Evolutionary conservation across 2,888 invertebrate species (phyloP).

Genomic region (Masnerella sp.): DNA sequence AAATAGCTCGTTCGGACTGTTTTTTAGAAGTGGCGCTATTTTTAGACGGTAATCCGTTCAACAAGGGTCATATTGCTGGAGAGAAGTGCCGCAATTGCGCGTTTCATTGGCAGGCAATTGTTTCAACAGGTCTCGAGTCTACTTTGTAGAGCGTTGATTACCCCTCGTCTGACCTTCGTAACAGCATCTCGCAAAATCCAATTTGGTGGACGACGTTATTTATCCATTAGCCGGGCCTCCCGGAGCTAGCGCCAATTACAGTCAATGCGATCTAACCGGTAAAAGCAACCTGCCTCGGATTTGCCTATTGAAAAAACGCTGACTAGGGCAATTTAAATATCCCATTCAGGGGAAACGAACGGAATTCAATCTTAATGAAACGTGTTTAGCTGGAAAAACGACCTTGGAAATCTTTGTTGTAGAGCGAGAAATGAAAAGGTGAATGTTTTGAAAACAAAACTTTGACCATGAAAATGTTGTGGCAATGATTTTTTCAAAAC

Average conservation of each 20-base stretch:
- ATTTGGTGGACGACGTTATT: constrained; percentile 39
- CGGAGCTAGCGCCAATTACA: constrained; percentile 29
- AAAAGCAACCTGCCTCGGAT: constrained; percentile 20
- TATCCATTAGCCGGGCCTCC: constrained; percentile 36
- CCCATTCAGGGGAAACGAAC: not conserved
- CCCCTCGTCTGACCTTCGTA: constrained; percentile 43
- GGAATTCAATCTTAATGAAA: too few relatives aligned
- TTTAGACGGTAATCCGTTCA: constrained; percentile 22
- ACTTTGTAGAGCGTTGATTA: constrained; percentile 37
- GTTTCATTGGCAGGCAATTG: constrained; percentile 30
- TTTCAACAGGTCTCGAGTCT: constrained; percentile 32
- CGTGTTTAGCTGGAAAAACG: too few relatives aligned
- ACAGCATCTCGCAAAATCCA: constrained; percentile 45
- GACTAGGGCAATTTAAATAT: constrained; percentile 6
- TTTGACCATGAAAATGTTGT: too few relatives aligned
- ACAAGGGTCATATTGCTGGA: constrained; percentile 6
- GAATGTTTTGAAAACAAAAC: too few relatives aligned
- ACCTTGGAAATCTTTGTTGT: too few relatives aligned
- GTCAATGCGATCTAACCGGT: constrained; percentile 5
- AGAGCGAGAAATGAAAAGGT: too few relatives aligned
- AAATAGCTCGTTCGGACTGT: constrained; percentile 14
- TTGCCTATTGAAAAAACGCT: constrained; percentile 29
- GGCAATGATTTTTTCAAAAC: too few relatives aligned
- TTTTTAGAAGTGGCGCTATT: constrained; percentile 12
- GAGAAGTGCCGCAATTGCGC: constrained; percentile 12